Conservation (phyloP, 2,797 vertebrate species). For the Enteromius thamalakanensis region DNA sequence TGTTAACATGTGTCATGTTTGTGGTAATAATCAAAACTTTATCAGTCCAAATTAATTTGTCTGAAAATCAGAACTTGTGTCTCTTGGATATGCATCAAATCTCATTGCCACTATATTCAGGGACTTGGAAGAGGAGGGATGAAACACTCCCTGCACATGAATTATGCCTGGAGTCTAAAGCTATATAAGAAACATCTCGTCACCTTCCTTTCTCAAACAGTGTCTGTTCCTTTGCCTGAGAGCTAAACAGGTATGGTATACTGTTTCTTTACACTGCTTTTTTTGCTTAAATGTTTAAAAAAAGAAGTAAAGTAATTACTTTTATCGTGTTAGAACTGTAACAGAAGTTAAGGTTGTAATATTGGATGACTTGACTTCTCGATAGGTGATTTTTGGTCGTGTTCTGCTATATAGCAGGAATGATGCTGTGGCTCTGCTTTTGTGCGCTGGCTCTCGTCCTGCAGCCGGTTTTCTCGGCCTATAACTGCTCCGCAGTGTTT, state of each 20-base stretch:
- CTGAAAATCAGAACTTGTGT: neutral
- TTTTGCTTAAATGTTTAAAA: neutral
- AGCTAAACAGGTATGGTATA: constrained; percentile 52
- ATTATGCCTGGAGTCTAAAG: constrained; percentile 38
- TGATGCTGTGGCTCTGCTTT: constrained; percentile 63
- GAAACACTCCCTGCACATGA: constrained; percentile 38
- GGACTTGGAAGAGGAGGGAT: constrained; percentile 6
- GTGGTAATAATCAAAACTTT: neutral
- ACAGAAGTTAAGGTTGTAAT: neutral
- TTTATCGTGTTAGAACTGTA: neutral
- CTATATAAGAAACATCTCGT: constrained; percentile 68
- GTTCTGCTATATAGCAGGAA: constrained; percentile 15
- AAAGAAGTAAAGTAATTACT: neutral
- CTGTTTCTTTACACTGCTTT: neutral
- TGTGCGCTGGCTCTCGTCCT: constrained; percentile 68
- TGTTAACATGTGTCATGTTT: neutral
- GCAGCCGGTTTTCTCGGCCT: constrained; percentile 64
- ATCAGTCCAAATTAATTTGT: neutral
- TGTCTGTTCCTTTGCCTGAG: constrained; percentile 58
- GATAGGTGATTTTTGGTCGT: neutral
- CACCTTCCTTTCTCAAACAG: constrained; percentile 23
- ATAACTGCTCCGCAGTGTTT: constrained; percentile 75
- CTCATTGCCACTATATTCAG: neutral
- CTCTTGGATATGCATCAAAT: neutral
- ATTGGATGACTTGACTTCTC: neutral